Evolutionary conservation across 2,797 vertebrate species (phyloP).

Genomic region (Atherinosoma microstoma): DNA sequence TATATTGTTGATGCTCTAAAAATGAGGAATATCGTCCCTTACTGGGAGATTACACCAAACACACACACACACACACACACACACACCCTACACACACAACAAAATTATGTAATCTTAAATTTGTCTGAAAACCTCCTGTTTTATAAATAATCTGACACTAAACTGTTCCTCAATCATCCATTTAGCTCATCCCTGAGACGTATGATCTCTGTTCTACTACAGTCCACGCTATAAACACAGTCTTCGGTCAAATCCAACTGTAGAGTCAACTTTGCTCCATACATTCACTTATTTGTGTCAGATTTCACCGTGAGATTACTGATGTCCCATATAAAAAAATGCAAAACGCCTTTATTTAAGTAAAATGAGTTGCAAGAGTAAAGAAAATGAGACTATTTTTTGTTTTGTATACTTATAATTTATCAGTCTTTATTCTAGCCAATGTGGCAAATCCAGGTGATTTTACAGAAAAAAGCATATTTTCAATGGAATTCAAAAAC

Average conservation of each 20-base stretch:
- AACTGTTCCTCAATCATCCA: conserved; percentile 51
- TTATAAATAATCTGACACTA: conserved; percentile 48
- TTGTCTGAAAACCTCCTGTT: conserved; percentile 58
- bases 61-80: conserved; percentile 9
- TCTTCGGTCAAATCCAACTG: conserved; percentile 26
- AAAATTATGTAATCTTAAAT: conserved; percentile 66
- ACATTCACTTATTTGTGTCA: conserved; percentile 41
- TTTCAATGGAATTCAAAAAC: conserved; percentile 69
- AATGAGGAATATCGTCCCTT: conserved; percentile 64
- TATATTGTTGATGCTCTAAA: conserved; percentile 59
- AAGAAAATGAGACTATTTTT: conserved; percentile 69
- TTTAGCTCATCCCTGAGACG: conserved; percentile 16
- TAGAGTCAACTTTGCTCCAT: conserved; percentile 25
- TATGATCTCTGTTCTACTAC: conserved; percentile 6
- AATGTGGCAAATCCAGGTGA: conserved; percentile 65
- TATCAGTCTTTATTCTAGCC: conserved; percentile 64
- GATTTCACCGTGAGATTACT: conserved; percentile 43
- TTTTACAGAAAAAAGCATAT: conserved; percentile 76
- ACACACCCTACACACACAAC: conserved; percentile 4
- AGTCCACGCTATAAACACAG: background rate
- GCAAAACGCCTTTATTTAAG: conserved; percentile 64
- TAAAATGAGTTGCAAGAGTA: conserved; percentile 43
- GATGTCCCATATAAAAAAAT: conserved; percentile 48
- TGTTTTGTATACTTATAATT: conserved; percentile 73
- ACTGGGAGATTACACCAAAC: conserved; percentile 50